These are phyloP conservation scores for Pelobates fuscus DNA, from an alignment of 2,113 vertebrate genomes.

Conservation along the genomic window DNA sequence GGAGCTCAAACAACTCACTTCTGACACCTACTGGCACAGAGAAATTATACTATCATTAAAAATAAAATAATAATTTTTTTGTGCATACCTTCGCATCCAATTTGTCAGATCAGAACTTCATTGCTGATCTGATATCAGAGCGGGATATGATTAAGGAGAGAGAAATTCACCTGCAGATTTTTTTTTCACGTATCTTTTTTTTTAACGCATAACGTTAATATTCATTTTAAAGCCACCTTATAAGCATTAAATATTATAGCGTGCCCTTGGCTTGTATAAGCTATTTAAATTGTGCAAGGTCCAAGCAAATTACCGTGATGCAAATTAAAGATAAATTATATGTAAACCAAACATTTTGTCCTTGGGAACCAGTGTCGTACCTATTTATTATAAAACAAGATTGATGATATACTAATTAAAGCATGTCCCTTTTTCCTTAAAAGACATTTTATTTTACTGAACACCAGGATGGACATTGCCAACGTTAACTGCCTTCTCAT, in stretches of 20 bases:
- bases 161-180: background rate
- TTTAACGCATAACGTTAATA: background rate
- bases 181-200: background rate
- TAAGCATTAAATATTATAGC: background rate
- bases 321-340: conserved; percentile 36
- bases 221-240: background rate
- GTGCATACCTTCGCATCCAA: too few relatives aligned
- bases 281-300: conserved; percentile 13
- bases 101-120: too few relatives aligned
- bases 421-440: conserved; percentile 1
- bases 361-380: conserved; percentile 4
- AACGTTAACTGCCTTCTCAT: background rate
- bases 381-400: conserved; percentile 14
- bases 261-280: conserved; percentile 2
- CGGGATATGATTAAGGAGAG: background rate
- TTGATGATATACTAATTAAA: conserved; percentile 39
- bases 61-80: too few relatives aligned
- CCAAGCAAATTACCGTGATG: conserved; percentile 19
- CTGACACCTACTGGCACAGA: too few relatives aligned
- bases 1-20: too few relatives aligned
- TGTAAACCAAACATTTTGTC: conserved; percentile 7
- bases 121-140: background rate
- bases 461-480: background rate
- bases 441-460: conserved; percentile 7
- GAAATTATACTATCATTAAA: too few relatives aligned